Evolutionary conservation across 2,113 vertebrate genomes (phyloP).

Genomic region (Rhea americana): DNA sequence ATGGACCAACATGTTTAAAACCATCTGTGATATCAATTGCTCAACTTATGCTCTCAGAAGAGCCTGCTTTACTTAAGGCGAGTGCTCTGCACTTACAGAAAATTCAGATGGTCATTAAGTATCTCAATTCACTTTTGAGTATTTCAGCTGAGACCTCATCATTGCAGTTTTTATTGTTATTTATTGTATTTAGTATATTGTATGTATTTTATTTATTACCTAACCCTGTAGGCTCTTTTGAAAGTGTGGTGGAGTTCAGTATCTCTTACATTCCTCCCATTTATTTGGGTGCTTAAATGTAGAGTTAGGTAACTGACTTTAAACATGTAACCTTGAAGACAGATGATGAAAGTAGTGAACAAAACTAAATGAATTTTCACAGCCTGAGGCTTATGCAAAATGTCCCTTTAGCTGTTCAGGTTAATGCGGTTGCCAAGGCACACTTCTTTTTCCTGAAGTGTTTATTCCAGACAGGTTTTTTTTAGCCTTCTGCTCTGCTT

Average conservation of each 20-base stretch:
- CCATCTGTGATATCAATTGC: slow-evolving; percentile 58
- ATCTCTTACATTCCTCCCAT: not conserved
- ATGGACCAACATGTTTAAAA: slow-evolving; percentile 58
- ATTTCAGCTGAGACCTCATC: not conserved
- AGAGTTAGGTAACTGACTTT: not conserved
- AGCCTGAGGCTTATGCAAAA: not conserved
- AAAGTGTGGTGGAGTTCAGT: not conserved
- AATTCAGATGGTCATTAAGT: not conserved
- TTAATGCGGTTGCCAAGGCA: not conserved
- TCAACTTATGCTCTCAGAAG: slow-evolving; percentile 27
- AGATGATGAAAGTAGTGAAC: not conserved
- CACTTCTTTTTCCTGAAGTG: not conserved
- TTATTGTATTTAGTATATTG: too few relatives aligned
- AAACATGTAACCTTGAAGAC: not conserved
- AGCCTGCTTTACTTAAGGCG: not conserved
- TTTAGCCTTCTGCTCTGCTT: not conserved
- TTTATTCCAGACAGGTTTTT: not conserved
- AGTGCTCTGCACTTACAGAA: not conserved
- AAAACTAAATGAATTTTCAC: slow-evolving; percentile 13
- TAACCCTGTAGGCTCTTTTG: not conserved
- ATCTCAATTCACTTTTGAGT: not conserved
- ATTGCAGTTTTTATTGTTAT: not conserved
- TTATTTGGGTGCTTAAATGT: not conserved
- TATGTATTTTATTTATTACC: too few relatives aligned
- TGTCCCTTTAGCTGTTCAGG: not conserved